Conservation (phyloP, 2,797 vertebrate species). For the Sphenodon punctatus region DNA sequence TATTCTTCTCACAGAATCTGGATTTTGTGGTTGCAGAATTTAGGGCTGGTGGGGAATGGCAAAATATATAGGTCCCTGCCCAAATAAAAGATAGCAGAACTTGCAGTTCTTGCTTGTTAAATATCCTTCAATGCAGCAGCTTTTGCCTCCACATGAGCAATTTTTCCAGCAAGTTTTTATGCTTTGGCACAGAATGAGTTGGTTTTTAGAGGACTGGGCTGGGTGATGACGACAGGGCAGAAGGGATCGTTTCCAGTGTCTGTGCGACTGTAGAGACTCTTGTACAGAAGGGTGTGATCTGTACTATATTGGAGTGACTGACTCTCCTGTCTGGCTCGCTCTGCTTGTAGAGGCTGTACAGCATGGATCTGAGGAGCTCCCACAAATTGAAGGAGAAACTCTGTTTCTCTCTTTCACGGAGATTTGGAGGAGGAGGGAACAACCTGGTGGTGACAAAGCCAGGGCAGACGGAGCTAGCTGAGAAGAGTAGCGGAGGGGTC, state of each 20-base stretch:
- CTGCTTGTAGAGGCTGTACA: constrained; percentile 86
- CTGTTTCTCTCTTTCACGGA: constrained; percentile 90
- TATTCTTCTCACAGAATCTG: too few species aligned
- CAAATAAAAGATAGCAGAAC: too few species aligned
- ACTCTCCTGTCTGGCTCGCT: background rate
- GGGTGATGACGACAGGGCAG: background rate
- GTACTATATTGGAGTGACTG: too few species aligned
- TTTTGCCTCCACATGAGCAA: background rate
- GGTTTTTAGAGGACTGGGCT: background rate
- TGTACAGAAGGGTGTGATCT: too few species aligned
- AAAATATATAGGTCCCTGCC: too few species aligned
- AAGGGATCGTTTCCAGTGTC: background rate
- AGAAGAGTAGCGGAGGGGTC: constrained; percentile 75
- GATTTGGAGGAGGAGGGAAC: constrained; percentile 78
- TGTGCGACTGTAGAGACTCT: too few species aligned
- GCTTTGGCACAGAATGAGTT: background rate
- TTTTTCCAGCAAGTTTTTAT: background rate
- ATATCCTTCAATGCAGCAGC: background rate
- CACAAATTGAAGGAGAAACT: constrained; percentile 87
- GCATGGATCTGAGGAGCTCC: constrained; percentile 95
- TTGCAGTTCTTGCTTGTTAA: background rate
- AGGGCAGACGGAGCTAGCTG: constrained; percentile 72
- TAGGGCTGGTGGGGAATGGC: too few species aligned
- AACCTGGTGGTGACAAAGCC: constrained; percentile 72
- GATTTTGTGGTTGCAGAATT: too few species aligned